These are phyloP conservation scores for Echinometra lucunter DNA, from an alignment of 53 echinoderm and acorn worm species.

Conservation along the genomic window DNA sequence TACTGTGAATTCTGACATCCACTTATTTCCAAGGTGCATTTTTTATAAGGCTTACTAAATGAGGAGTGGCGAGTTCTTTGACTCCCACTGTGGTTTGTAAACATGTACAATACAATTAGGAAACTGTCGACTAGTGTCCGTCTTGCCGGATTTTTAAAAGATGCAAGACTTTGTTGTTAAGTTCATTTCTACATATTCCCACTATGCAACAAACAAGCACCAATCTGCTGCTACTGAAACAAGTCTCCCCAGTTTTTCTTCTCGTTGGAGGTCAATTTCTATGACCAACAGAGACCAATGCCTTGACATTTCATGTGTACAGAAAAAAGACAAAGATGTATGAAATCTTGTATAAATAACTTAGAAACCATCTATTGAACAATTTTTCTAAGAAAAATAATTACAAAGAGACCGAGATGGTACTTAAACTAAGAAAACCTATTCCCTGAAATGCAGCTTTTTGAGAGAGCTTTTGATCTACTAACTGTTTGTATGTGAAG, in stretches of 20 bases:
- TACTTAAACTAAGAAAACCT: conserved; percentile 70
- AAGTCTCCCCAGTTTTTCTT: conserved; percentile 71
- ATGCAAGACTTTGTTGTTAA: conserved; percentile 59
- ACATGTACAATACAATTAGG: conserved; percentile 70
- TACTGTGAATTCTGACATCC: conserved; percentile 55
- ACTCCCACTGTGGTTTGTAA: conserved; percentile 67
- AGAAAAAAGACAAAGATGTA: conserved; percentile 71
- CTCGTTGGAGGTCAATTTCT: conserved; percentile 59
- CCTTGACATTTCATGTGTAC: conserved; percentile 67
- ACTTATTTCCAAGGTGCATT: conserved; percentile 70
- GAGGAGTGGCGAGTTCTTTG: conserved; percentile 38
- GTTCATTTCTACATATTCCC: conserved; percentile 69
- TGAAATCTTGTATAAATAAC: conserved; percentile 73
- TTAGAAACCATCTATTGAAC: conserved; percentile 72
- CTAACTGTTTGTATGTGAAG: conserved; percentile 87
- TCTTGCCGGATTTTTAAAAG: conserved; percentile 58
- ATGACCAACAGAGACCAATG: conserved; percentile 61
- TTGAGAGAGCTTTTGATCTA: conserved; percentile 73
- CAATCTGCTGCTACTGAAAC: conserved; percentile 52
- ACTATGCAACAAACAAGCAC: conserved; percentile 69
- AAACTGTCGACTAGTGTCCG: conserved; percentile 65
- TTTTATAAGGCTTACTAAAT: conserved; percentile 57
- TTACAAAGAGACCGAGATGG: conserved; percentile 62
- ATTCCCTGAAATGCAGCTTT: conserved; percentile 84
- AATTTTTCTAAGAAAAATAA: conserved; percentile 72